phyloP scores from a whole-genome alignment of 1,140 invertebrate species.

The Latrodectus geometricus region DNA sequence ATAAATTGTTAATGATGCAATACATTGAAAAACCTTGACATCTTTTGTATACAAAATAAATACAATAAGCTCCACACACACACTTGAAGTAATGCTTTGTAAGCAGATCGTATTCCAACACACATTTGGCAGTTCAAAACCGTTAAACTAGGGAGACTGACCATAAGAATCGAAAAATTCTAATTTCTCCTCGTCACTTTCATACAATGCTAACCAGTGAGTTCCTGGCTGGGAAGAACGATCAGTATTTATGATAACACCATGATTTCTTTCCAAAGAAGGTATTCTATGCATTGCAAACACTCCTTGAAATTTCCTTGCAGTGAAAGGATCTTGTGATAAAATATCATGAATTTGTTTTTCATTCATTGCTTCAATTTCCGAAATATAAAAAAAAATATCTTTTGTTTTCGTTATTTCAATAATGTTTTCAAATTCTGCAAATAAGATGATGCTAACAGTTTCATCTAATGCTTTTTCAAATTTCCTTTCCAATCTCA shows the following conservation, averaged over 20 bases:
- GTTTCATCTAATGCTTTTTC: neutral
- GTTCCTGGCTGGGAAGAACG: neutral
- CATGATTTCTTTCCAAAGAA: neutral
- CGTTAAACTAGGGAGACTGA: neutral
- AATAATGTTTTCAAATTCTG: neutral
- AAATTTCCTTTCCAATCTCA: slow-evolving; percentile 12
- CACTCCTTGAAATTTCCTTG: neutral
- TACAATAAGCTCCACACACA: slow-evolving; percentile 7
- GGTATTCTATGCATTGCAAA: neutral
- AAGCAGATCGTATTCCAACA: slow-evolving; percentile 3
- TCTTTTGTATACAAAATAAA: slow-evolving; percentile 5
- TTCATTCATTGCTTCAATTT: neutral
- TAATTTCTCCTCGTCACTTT: neutral
- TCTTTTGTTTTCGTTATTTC: slow-evolving; percentile 6
- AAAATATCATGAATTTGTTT: no score
- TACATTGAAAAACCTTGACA: slow-evolving; percentile 7
- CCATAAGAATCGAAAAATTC: slow-evolving; percentile 1
- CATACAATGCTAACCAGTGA: neutral
- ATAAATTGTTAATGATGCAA: neutral
- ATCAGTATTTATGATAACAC: neutral
- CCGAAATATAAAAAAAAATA: slow-evolving; percentile 3
- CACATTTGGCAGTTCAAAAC: neutral
- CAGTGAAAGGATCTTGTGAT: neutral
- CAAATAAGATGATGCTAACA: neutral
- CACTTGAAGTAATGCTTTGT: neutral